phyloP scores from a whole-genome alignment of 2,888 invertebrate genomes.

The Metacarcinus magister region DNA sequence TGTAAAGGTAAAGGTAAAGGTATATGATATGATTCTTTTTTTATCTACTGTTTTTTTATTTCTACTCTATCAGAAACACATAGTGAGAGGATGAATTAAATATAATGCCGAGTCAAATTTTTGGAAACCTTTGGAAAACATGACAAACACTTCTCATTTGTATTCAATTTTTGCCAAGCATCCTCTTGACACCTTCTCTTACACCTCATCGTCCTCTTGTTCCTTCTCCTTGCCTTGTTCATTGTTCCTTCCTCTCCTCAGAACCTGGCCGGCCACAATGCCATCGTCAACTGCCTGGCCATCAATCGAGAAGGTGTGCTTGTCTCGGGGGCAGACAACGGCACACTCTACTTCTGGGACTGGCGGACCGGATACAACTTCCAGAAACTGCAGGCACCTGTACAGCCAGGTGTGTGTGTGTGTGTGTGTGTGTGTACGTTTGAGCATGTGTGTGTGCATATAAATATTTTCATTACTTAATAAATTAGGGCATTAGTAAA shows the following conservation, averaged over 20 bases:
- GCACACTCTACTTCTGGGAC: conserved; percentile 98
- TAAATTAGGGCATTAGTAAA: too few relatives aligned
- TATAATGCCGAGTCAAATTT: too few relatives aligned
- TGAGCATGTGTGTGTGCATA: too few relatives aligned
- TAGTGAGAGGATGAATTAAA: too few relatives aligned
- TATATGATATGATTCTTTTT: too few relatives aligned
- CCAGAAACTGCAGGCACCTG: conserved; percentile 95
- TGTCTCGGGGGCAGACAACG: conserved; percentile 99
- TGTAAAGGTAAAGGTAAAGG: too few relatives aligned
- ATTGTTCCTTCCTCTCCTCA: conserved; percentile 86
- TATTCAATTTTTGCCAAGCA: too few relatives aligned
- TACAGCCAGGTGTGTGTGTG: conserved; percentile 89
- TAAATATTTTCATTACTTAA: too few relatives aligned
- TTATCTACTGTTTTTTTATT: too few relatives aligned
- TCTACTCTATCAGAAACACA: too few relatives aligned
- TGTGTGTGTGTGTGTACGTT: background rate
- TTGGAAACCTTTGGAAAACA: too few relatives aligned
- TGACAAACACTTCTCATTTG: too few relatives aligned
- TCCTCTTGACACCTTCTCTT: background rate
- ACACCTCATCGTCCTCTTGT: background rate
- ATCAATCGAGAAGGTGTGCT: conserved; percentile 96
- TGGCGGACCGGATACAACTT: conserved; percentile 99
- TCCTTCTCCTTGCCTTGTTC: background rate
- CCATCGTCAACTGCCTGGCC: conserved; percentile 98
- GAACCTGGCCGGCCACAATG: conserved; percentile 97